Evolutionary conservation across 2,888 invertebrate species (phyloP).

Genomic region (Lasioglossum vierecki): DNA sequence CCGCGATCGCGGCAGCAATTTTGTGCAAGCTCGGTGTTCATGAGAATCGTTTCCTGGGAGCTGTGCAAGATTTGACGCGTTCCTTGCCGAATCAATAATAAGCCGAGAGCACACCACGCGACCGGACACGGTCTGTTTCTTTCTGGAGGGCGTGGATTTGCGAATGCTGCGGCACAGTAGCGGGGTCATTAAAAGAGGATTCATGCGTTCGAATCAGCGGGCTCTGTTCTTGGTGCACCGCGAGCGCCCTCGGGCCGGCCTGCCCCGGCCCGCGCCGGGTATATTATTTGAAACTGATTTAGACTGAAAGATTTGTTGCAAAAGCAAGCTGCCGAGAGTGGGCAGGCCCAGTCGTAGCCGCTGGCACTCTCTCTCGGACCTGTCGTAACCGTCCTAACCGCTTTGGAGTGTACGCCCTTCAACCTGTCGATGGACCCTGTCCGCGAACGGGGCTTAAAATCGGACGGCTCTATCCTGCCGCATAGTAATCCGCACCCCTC

Average conservation of each 20-base stretch:
- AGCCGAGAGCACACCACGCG: not conserved
- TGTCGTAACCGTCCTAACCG: constrained; percentile 58
- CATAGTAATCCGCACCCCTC: not conserved
- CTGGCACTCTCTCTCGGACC: constrained; percentile 56
- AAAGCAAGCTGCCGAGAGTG: constrained; percentile 70
- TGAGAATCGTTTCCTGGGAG: not conserved
- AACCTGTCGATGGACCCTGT: constrained; percentile 71
- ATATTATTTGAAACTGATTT: constrained; percentile 82
- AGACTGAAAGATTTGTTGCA: constrained; percentile 82
- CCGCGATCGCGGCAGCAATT: not conserved
- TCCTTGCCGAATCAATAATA: constrained; percentile 9
- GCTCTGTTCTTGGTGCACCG: constrained; percentile 23
- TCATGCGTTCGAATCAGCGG: constrained; percentile 20
- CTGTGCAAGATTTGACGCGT: not conserved
- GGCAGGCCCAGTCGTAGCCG: constrained; percentile 62
- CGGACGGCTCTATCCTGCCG: constrained; percentile 55
- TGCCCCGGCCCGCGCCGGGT: constrained; percentile 68
- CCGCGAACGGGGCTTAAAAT: constrained; percentile 64
- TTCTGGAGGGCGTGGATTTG: constrained; percentile 9
- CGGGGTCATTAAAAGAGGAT: constrained; percentile 54
- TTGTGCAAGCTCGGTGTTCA: not conserved
- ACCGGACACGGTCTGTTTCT: constrained; percentile 5
- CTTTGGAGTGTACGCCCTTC: constrained; percentile 67
- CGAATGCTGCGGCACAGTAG: constrained; percentile 39
- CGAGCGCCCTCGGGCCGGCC: constrained; percentile 53